Base-by-base conservation (phyloP, 2,888 invertebrate genomes). In the Drosophila dives region DNA sequence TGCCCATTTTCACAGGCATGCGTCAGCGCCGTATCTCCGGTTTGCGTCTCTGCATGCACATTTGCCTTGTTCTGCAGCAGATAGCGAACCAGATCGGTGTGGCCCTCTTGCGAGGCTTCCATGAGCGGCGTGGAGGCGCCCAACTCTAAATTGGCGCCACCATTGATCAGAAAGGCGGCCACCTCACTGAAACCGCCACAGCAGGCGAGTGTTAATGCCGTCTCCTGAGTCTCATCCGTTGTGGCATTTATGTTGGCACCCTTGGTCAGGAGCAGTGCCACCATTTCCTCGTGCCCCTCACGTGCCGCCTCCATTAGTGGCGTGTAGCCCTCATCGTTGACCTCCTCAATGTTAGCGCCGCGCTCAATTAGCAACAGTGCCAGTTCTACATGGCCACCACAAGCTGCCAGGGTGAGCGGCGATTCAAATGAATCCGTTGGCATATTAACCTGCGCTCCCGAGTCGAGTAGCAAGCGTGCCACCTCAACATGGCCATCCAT, bases 401-500 rank as follows among this genome's bases (percentile, higher is more conserved):
- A 99, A 54, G 99, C 99, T 61, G 99, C 99, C 84, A 99, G 94
- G 36, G 99, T 99, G 81, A 99, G 94, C 29, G 99, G 99, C 10
- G 99, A 99, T 94, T 99, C 99, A 94, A 99, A 99, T 93, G 99
- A 99, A 93, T 99, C 99, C 58, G 99, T 98, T 64, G 99, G 99
- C 98, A 99, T 99, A 94, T 99, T 99, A 76, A 95, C 95, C 95
- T 99, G 99, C 61, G 99, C 99, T 75, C 99, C 99, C 32, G 98
- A 98, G 94, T 99, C 99, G 23, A 99, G 94, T 78, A 99, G 94
- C 77, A 99, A 94, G 84, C 98, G 94, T 11, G 99, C 99, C 55
- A 99, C 99, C 94, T 99, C 99, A 0, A 99, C 98, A 92, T 99
- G 99, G 0, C 99, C 99, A 93, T 99, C 99, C 99, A 99, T 99